Base-by-base conservation (phyloP, 2,888 invertebrate species). In the Heteromyza rotundicornis region DNA sequence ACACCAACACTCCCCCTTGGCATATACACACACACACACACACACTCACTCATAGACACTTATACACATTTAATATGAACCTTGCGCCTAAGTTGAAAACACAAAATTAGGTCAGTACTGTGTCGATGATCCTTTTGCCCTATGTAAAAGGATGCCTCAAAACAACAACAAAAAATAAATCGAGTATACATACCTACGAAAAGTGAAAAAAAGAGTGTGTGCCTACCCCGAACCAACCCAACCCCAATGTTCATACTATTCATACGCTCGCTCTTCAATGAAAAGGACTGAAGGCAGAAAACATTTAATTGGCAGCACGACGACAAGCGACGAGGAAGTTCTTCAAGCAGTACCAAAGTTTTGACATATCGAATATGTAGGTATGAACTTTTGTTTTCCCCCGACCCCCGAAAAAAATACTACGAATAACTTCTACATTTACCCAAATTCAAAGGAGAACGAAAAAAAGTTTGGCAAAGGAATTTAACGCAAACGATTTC, bases 41-140 rank as follows among this genome's bases (percentile, higher is more conserved):
- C 57, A 35, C n/a, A n/a, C 27, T 50, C n/a, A 36, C 50, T 16
- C 20, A 20, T 32, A 23, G n/a, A 12, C 32, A n/a, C 44, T 19
- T 27, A 23, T 24, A 3, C 32, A 52, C 32, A 53, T 57, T 27
- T 20, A n/a, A 32, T 71, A 36, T 62, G 54, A 68, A 69, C 72
- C 68, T 70, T 71, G 72, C 71, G 80, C 79, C 78, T 75, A 78
- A 76, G 74, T 74, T 77, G 73, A 77, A 76, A 73, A 77, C 71
- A 69, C 70, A 74, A 82, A 83, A 82, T 81, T 83, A 82, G 82
- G 83, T 82, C 83, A 82, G 79, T 79, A 79, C 74, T 80, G 81
- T 83, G 82, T 81, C 82, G 82, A 81, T 82, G 82, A 81, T 82
- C 80, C 80, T 80, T 81, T 80, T 71, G 69, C 70, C 68, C 70